phyloP scores from a whole-genome alignment of 2,888 invertebrate genomes.

The Drosophila algonquin region DNA sequence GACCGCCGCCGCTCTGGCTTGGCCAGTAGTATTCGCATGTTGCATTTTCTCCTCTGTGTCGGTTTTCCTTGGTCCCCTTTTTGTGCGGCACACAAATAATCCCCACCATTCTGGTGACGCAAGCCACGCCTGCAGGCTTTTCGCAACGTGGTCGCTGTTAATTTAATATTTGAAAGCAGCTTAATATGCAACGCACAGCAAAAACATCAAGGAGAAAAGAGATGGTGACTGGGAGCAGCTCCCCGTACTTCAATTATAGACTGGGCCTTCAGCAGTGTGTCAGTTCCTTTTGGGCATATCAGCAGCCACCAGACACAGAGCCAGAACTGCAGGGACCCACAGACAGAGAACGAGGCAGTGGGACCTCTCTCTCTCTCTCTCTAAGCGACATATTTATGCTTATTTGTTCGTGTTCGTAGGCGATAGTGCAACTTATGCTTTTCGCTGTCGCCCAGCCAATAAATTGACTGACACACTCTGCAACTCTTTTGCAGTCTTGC shows the following conservation, averaged over 20 bases:
- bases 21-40: slow-evolving; percentile 29
- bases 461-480: slow-evolving; percentile 65
- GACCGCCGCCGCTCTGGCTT: not conserved
- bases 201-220: slow-evolving; percentile 19
- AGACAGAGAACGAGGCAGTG: slow-evolving; percentile 46
- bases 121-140: slow-evolving; percentile 35
- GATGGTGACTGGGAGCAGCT: not conserved
- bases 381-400: slow-evolving; percentile 58
- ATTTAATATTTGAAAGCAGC: slow-evolving; percentile 79
- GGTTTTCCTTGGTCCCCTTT: slow-evolving; percentile 36
- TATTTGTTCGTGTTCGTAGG: slow-evolving; percentile 60
- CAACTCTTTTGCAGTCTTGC: not conserved
- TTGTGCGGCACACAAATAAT: slow-evolving; percentile 58
- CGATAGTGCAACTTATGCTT: slow-evolving; percentile 78
- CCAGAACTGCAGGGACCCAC: not conserved
- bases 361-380: not conserved
- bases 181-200: slow-evolving; percentile 69
- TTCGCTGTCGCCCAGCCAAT: slow-evolving; percentile 63
- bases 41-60: slow-evolving; percentile 26
- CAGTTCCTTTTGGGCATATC: slow-evolving; percentile 44
- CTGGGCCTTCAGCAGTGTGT: slow-evolving; percentile 1
- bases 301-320: slow-evolving; percentile 31
- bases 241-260: slow-evolving; percentile 13
- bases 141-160: slow-evolving; percentile 62
- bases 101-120: slow-evolving; percentile 47